These are phyloP conservation scores for Heliothis subflexa DNA, from an alignment of 1,140 invertebrate genomes.

Conservation along the genomic window DNA sequence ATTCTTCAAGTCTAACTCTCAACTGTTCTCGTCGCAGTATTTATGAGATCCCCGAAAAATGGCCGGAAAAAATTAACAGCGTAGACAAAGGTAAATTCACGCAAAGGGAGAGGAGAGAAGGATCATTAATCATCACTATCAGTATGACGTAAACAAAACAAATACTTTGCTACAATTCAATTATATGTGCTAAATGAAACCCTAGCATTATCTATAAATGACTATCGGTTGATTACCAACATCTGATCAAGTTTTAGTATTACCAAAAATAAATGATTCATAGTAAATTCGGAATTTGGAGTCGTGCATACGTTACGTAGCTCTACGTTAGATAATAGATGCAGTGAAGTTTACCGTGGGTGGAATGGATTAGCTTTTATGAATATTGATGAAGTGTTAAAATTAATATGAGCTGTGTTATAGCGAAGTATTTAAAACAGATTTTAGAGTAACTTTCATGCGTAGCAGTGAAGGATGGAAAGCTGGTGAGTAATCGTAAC, in stretches of 20 bases:
- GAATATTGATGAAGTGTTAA: constrained; percentile 38
- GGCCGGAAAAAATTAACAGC: constrained; percentile 70
- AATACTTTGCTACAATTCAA: constrained; percentile 47
- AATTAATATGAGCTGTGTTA: constrained; percentile 15
- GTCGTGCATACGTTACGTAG: constrained; percentile 21
- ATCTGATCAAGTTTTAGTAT: constrained; percentile 32
- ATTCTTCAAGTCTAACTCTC: constrained; percentile 73
- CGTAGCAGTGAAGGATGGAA: neutral
- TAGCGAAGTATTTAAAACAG: neutral
- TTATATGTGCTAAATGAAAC: constrained; percentile 30
- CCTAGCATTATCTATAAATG: neutral
- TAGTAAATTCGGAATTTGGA: constrained; percentile 15
- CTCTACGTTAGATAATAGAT: constrained; percentile 17
- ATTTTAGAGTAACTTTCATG: neutral
- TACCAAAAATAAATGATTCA: constrained; percentile 10
- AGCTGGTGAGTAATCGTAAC: neutral
- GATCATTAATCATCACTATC: constrained; percentile 43
- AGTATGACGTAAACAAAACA: constrained; percentile 54
- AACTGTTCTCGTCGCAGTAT: constrained; percentile 77
- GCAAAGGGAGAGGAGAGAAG: constrained; percentile 4
- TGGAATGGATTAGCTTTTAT: constrained; percentile 40
- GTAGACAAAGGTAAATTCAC: constrained; percentile 72
- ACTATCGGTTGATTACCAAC: constrained; percentile 17
- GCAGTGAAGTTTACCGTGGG: constrained; percentile 34
- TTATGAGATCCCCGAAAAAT: constrained; percentile 63